phyloP scores from a whole-genome alignment of 2,888 invertebrate species.

The Xestobium rufovillosum region DNA sequence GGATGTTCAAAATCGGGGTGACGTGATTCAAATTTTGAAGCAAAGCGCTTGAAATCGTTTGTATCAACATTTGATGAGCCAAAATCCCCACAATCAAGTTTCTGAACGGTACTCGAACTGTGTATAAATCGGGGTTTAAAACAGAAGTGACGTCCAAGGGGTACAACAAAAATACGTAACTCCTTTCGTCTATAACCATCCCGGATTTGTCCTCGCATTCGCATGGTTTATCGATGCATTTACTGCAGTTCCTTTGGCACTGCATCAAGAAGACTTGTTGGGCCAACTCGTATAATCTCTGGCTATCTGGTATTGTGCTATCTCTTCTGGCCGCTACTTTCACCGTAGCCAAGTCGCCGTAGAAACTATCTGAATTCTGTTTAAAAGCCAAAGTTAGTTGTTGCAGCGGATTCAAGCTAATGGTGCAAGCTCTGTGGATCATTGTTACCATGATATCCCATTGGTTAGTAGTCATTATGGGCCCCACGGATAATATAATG shows the following conservation, averaged over 20 bases:
- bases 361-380: slow-evolving; percentile 87
- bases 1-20: slow-evolving; percentile 41
- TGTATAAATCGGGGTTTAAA: slow-evolving; percentile 68
- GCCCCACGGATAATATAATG: slow-evolving; percentile 74
- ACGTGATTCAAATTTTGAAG: slow-evolving; percentile 54
- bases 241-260: slow-evolving; percentile 37
- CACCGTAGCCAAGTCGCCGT: slow-evolving; percentile 85
- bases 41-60: slow-evolving; percentile 80
- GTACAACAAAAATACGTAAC: slow-evolving; percentile 82
- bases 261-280: slow-evolving; percentile 76
- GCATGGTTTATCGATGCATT: slow-evolving; percentile 39
- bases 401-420: slow-evolving; percentile 80
- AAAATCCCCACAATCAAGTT: slow-evolving; percentile 81
- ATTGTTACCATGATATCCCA: slow-evolving; percentile 82
- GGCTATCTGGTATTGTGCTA: slow-evolving; percentile 75
- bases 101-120: slow-evolving; percentile 78
- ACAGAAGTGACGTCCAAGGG: slow-evolving; percentile 64
- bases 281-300: slow-evolving; percentile 77
- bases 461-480: slow-evolving; percentile 70
- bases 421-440: slow-evolving; percentile 73
- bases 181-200: slow-evolving; percentile 68
- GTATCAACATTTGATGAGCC: slow-evolving; percentile 87
- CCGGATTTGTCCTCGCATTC: slow-evolving; percentile 41
- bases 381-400: slow-evolving; percentile 87
- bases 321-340: slow-evolving; percentile 90